Evolutionary conservation across 2,797 vertebrate genomes (phyloP).

Genomic region (Enteromius treurensis): DNA sequence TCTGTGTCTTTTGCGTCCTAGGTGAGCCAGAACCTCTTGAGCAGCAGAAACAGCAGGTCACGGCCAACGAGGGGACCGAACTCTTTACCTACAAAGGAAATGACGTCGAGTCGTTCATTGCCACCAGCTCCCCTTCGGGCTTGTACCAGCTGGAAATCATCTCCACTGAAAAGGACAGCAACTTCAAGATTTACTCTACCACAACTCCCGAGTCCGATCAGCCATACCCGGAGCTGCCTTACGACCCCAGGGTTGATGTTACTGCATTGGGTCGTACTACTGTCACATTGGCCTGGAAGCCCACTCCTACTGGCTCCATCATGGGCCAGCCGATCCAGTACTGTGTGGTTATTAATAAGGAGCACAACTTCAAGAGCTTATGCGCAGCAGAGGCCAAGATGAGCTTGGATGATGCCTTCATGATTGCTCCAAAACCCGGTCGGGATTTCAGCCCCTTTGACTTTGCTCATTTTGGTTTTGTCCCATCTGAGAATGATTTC

Average conservation of each 20-base stretch:
- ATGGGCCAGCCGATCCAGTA: conserved; percentile 93
- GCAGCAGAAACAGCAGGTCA: conserved; percentile 91
- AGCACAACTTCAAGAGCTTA: conserved; percentile 99
- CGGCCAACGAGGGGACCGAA: conserved; percentile 84
- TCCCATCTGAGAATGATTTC: conserved; percentile 79
- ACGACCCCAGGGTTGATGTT: conserved; percentile 94
- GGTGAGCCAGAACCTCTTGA: conserved; percentile 93
- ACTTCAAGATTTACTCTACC: conserved; percentile 94
- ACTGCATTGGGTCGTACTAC: conserved; percentile 93
- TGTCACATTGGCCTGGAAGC: conserved; percentile 93
- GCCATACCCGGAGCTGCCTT: conserved; percentile 94
- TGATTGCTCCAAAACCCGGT: conserved; percentile 92
- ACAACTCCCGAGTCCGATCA: conserved; percentile 97
- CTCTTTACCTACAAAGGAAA: conserved; percentile 97
- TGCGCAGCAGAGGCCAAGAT: conserved; percentile 95
- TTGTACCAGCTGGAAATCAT: conserved; percentile 94
- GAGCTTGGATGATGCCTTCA: conserved; percentile 87
- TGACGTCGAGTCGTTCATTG: conserved; percentile 91
- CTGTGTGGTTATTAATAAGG: conserved; percentile 94
- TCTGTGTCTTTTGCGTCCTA: conserved; percentile 65
- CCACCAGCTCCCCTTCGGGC: conserved; percentile 90
- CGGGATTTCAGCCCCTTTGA: conserved; percentile 96
- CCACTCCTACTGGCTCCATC: conserved; percentile 88
- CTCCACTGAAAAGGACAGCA: conserved; percentile 97
- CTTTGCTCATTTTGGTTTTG: conserved; percentile 94